A percentile compares a stretch with the other conserved stretches of the same genome.
Evolutionary conservation across 2,113 vertebrate genomes (phyloP).

Genomic region (Tyrannus savana): DNA sequence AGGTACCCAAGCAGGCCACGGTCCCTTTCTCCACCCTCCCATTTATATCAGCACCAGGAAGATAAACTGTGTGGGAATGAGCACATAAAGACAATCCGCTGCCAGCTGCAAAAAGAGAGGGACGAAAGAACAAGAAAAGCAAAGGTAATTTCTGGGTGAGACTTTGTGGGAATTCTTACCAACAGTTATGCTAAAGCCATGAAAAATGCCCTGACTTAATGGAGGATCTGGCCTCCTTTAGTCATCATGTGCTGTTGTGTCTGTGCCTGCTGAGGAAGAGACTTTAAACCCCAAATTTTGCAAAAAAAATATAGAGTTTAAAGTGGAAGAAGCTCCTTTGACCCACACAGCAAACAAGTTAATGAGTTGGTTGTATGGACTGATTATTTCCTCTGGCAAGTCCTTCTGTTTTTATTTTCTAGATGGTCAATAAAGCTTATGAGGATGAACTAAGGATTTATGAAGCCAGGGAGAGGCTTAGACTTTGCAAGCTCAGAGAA

Average conservation of each 20-base stretch:
- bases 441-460: constrained; percentile 81
- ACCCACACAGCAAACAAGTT: background rate
- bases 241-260: background rate
- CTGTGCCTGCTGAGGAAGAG: background rate
- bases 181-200: background rate
- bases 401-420: constrained; percentile 23
- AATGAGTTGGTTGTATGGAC: background rate
- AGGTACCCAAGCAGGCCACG: constrained; percentile 60
- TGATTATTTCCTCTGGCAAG: background rate
- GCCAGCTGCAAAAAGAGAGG: constrained; percentile 49
- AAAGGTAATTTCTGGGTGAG: constrained; percentile 59
- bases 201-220: background rate
- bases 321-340: background rate
- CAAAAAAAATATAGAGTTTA: background rate
- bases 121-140: constrained; percentile 57
- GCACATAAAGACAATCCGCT: constrained; percentile 30
- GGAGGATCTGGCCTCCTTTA: background rate
- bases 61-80: constrained; percentile 20
- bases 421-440: constrained; percentile 78
- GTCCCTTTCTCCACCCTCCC: constrained; percentile 82
- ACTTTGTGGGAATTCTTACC: background rate
- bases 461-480: constrained; percentile 74
- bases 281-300: background rate
- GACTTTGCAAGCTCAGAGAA: constrained; percentile 73
- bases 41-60: constrained; percentile 28